Base-by-base conservation (phyloP, 2,797 vertebrate species). In the Champsocephalus esox region DNA sequence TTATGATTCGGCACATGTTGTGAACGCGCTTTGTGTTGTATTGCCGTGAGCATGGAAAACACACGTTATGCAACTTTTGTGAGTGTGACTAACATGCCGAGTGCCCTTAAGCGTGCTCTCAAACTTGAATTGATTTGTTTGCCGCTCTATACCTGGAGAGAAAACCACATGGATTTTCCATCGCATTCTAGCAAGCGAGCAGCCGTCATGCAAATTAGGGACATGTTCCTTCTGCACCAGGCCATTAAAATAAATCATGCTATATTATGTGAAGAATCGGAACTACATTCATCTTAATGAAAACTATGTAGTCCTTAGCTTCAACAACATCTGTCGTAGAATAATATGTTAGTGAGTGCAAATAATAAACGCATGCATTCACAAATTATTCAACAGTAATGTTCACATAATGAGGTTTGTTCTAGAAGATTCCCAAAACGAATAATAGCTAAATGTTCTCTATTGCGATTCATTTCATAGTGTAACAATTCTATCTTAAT, bases 121-220 rank as follows among this genome's bases (percentile, higher is more conserved):
- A 38, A 38, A 24, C 75, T 76, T 68, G 13, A 82, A 88, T 80
- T 83, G 80, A 87, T 90, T 60, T 58, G 70, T 75, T 73, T 73
- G 62, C 61, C 5, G 67, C 41, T 71, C 73, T 70, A 41, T 61
- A 85, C 80, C 54, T 75, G 70, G 74, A 82, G 76, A 79, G 74
- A 32, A 77, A 69, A 60, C 62, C 32, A 61, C 83, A 90, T 86
- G 16, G 85, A 88, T 87, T 90, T 86, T 21, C 77, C 59, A 69
- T 87, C 85, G 79, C 66, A 65, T 78, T 76, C 63, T 34, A 11
- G 62, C 58, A 73, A 79, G 64, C 82, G 83, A 74, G 75, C 70
- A 70, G 71, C 52, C 41, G 55, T 85, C 81, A 83, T 85, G 80
- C 78, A 83, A 88, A 86, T 78, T 45, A 79, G 58, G 57, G 71